These are phyloP conservation scores for Mimachlamys varia DNA, from an alignment of 2,888 invertebrate species.

Conservation along the genomic window DNA sequence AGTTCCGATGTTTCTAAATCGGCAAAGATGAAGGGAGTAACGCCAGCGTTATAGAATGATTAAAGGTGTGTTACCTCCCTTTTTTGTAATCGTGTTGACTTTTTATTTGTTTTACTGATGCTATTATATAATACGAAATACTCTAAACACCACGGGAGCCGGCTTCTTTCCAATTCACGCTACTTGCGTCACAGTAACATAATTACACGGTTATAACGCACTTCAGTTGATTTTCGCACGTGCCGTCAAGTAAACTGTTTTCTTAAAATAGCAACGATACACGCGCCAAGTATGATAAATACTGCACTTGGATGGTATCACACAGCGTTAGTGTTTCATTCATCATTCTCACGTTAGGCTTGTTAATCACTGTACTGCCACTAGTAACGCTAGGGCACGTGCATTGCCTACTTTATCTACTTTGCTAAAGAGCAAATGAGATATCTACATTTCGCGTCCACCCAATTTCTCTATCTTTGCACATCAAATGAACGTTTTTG, in stretches of 20 bases:
- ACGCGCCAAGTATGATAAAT: neutral
- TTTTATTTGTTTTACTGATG: too few species aligned
- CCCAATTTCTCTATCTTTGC: neutral
- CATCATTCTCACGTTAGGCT: neutral
- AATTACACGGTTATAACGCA: neutral
- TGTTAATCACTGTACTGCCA: neutral
- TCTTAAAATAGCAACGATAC: slow-evolving; percentile 7
- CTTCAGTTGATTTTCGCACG: neutral
- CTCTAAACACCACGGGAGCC: too few species aligned
- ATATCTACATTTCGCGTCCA: neutral
- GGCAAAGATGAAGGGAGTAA: too few species aligned
- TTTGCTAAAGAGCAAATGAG: neutral
- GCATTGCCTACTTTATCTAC: neutral
- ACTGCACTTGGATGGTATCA: neutral
- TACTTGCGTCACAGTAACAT: neutral
- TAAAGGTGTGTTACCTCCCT: too few species aligned
- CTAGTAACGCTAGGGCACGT: neutral
- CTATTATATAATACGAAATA: too few species aligned
- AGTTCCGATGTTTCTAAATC: too few species aligned
- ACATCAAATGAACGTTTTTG: too few species aligned
- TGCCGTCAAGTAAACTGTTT: neutral
- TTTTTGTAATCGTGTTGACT: too few species aligned
- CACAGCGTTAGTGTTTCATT: neutral
- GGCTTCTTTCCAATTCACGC: too few species aligned
- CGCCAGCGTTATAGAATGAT: too few species aligned